phyloP scores from a whole-genome alignment of 2,113 vertebrate genomes.

The Aythya baeri region DNA sequence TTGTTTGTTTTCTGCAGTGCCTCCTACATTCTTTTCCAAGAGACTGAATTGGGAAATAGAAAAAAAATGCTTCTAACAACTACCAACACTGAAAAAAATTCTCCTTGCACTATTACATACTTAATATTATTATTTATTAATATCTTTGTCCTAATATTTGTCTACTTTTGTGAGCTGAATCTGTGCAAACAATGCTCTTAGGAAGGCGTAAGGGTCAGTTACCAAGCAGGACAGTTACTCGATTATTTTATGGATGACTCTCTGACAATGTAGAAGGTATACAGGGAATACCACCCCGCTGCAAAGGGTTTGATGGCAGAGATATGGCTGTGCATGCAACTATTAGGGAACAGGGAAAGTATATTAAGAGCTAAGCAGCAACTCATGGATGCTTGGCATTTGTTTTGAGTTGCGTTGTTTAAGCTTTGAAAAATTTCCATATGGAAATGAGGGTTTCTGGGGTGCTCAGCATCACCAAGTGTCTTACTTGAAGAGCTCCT shows the following conservation, averaged over 20 bases:
- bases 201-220: not conserved
- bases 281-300: not conserved
- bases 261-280: not conserved
- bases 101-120: not conserved
- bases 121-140: not conserved
- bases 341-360: not conserved
- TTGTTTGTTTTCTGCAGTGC: not conserved
- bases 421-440: not conserved
- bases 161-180: not conserved
- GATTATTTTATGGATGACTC: not conserved
- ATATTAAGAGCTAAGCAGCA: not conserved
- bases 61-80: not conserved
- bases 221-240: not conserved
- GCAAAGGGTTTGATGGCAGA: not conserved
- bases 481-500: not conserved
- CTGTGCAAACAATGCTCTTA: not conserved
- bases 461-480: not conserved
- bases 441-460: not conserved
- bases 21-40: not conserved
- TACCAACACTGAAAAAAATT: not conserved
- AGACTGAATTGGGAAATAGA: not conserved
- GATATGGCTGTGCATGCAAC: not conserved
- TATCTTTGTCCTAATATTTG: not conserved
- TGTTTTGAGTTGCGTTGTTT: rapidly evolving
- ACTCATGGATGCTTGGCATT: not conserved